phyloP scores from a whole-genome alignment of 2,888 invertebrate genomes.

The Calameuta pallipes region DNA sequence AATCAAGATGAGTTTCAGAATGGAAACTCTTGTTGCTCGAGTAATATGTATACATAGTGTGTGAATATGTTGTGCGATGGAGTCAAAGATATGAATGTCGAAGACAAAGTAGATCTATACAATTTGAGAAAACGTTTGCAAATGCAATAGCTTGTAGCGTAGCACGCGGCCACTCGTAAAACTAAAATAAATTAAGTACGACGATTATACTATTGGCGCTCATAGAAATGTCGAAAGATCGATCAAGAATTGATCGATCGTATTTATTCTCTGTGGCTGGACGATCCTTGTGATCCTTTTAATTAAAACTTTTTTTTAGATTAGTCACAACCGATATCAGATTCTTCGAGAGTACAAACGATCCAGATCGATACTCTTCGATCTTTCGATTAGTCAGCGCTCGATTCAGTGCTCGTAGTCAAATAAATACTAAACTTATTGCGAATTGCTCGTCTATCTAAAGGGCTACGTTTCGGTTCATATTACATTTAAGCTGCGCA shows the following conservation, averaged over 20 bases:
- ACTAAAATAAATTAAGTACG: constrained; percentile 60
- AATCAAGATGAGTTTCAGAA: background rate
- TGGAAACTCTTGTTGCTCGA: too few relatives aligned
- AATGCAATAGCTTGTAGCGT: background rate
- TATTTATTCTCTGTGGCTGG: background rate
- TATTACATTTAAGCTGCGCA: background rate
- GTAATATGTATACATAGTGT: background rate
- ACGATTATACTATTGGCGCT: constrained; percentile 47
- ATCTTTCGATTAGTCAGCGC: background rate
- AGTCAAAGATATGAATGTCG: background rate
- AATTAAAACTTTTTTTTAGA: background rate
- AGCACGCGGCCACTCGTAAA: constrained; percentile 5
- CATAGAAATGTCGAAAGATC: constrained; percentile 13
- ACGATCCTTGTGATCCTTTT: background rate
- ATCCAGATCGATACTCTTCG: background rate
- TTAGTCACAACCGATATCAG: background rate
- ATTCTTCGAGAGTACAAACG: background rate
- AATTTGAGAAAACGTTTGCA: background rate
- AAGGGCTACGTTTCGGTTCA: constrained; percentile 23
- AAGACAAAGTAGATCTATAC: background rate
- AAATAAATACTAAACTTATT: constrained; percentile 49
- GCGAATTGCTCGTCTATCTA: constrained; percentile 51
- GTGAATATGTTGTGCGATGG: background rate
- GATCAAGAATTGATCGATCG: background rate
- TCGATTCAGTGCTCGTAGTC: background rate